Percentiles rank a stretch among this genome's conserved stretches.
These are phyloP conservation scores for Lepidochitona cinerea DNA, from an alignment of 2,888 invertebrate species.

Conservation along the genomic window DNA sequence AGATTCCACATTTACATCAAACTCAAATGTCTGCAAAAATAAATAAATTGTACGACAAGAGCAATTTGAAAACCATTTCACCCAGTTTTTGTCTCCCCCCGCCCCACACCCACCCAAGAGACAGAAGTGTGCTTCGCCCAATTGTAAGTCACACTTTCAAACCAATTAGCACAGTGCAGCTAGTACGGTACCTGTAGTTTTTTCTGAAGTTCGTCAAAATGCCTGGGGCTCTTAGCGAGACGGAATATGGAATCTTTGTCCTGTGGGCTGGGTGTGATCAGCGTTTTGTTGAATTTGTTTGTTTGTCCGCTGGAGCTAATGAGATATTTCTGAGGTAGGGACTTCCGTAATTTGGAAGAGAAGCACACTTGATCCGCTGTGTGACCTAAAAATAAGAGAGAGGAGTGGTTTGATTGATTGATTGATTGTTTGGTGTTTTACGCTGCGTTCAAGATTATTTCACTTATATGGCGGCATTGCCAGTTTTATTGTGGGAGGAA, in stretches of 20 bases:
- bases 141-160: not conserved
- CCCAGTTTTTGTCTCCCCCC: not conserved
- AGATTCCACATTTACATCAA: constrained; percentile 60
- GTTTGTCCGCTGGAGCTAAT: constrained; percentile 10
- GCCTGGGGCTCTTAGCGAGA: constrained; percentile 43
- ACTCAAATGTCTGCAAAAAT: constrained; percentile 49
- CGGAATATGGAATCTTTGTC: constrained; percentile 57
- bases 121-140: not conserved
- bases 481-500: too few relatives aligned
- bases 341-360: constrained; percentile 39
- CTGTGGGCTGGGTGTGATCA: constrained; percentile 46
- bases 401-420: too few relatives aligned
- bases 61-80: too few relatives aligned
- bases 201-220: constrained; percentile 56
- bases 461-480: too few relatives aligned
- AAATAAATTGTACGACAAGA: too few relatives aligned
- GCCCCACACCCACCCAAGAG: too few relatives aligned
- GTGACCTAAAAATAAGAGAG: constrained; percentile 36
- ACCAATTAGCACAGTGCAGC: too few relatives aligned
- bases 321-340: constrained; percentile 45
- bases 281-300: constrained; percentile 16
- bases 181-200: constrained; percentile 62
- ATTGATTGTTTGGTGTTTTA: too few relatives aligned
- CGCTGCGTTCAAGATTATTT: too few relatives aligned
- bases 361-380: constrained; percentile 56